Base-by-base conservation (phyloP, 1,140 invertebrate genomes). In the Drosophila albomicans region DNA sequence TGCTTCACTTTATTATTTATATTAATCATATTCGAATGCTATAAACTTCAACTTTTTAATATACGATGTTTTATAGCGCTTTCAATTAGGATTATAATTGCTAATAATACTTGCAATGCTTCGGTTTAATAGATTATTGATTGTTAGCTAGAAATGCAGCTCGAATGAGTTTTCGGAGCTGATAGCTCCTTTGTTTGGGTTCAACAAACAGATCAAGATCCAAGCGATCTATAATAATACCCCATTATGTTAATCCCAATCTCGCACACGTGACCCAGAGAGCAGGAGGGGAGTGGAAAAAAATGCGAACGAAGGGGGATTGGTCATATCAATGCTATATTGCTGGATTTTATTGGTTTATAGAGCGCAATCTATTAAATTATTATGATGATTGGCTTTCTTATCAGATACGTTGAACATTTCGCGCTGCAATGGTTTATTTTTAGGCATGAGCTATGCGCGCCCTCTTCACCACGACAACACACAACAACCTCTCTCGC, bases 351-450 rank as follows among this genome's bases (percentile, higher is more conserved):
- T 77, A 77, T 79, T 68, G 64, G 64, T 64, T 77, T 81, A 89
- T 89, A 71, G 75, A 73, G 61, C 78, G 63, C 84, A 89, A 88
- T 88, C 85, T 89, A 85, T 87, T 80, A 81, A 81, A 79, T 84
- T 82, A 87, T 87, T 84, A 84, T 80, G 57, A 80, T 80, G 81
- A 87, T 87, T 87, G 77, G 77, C 64, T 66, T 74, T 75, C 80
- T 88, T 87, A 87, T 88, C 84, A 80, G 77, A 88, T 80, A 76
- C 66, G 63, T 65, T 54, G 8, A 69, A 49, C 84, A 73, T 56
- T 79, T 67, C 58, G 63, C 51, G 58, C 56, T 75, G 63, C 61
- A 62, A 66, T 66, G 35, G 54, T 81, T 81, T 89, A 89, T 89
- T 89, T 89, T 81, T 89, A 89, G 85, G 66, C 63, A 73, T 89